Percentiles rank a stretch among this genome's conserved stretches.
Evolutionary conservation across 2,797 vertebrate species (phyloP).

Genomic region (Sphenodon punctatus): DNA sequence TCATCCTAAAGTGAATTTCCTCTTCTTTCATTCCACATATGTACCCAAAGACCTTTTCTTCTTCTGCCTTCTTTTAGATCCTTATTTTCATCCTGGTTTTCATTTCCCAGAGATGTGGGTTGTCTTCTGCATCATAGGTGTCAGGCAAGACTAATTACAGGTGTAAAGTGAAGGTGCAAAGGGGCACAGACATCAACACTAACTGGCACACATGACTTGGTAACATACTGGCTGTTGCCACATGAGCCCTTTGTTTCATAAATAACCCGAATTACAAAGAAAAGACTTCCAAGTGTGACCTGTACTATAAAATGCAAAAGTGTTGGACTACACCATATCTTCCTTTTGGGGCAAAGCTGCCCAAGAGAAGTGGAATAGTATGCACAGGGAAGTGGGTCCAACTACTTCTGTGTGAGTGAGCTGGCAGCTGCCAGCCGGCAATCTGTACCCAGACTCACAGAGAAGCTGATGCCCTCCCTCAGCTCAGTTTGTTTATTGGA

Average conservation of each 20-base stretch:
- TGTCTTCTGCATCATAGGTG: too few species aligned
- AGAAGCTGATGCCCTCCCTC: neutral
- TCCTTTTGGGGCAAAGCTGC: neutral
- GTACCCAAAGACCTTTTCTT: too few species aligned
- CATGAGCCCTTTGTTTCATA: neutral
- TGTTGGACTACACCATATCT: neutral
- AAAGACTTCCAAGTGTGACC: neutral
- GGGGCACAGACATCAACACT: neutral
- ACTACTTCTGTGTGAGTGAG: neutral
- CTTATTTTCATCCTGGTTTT: too few species aligned
- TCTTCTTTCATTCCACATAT: too few species aligned
- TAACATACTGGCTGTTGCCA: neutral
- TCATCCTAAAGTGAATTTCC: too few species aligned
- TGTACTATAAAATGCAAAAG: neutral
- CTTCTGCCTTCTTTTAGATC: too few species aligned
- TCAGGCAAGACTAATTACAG: neutral
- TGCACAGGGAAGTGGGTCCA: neutral
- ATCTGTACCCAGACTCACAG: neutral
- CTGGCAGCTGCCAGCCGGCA: neutral
- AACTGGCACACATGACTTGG: neutral
- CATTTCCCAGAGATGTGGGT: too few species aligned
- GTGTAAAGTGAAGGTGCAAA: neutral
- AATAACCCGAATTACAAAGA: neutral
- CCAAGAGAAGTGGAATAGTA: rapidly evolving
- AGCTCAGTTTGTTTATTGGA: neutral